Evolutionary conservation across 2,797 vertebrate genomes (phyloP), one percentile per base, ranked within the genome.

Genomic region (Pogoniulus pusillus): DNA sequence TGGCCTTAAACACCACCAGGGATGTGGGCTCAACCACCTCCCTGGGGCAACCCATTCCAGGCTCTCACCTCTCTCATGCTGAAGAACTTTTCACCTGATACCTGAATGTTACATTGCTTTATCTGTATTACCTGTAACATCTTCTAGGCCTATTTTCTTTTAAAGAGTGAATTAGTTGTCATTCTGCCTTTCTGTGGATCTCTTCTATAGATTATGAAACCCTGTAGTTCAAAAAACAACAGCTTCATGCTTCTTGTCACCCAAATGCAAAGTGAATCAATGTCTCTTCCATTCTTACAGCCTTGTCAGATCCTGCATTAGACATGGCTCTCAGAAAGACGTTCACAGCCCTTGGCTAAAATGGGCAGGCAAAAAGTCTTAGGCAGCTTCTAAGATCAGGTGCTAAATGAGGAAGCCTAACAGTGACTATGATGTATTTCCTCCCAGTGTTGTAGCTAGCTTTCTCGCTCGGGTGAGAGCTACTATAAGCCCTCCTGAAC

Each of bases 21-120:
- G n/a, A n/a, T n/a, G n/a, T n/a, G n/a, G n/a, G n/a, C n/a, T n/a
- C n/a, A n/a, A n/a, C n/a, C n/a, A n/a, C n/a, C n/a, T n/a, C n/a
- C n/a, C n/a, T n/a, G n/a, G n/a, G n/a, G n/a, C n/a, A n/a, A n/a
- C n/a, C n/a, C n/a, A n/a, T n/a, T n/a, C n/a, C n/a, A n/a, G n/a
- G n/a, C n/a, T n/a, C n/a, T n/a, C n/a, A n/a, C n/a, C n/a, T n/a
- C n/a, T n/a, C n/a, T n/a, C n/a, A n/a, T n/a, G n/a, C n/a, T n/a
- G n/a, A n/a, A n/a, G n/a, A n/a, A n/a, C n/a, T 58, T 68, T 77
- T 92, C 83, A 91, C 62, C 69, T 85, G 85, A 68, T 86, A 88
- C 27, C 43, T 66, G 78, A 89, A 70, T 59, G 85, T 35, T 73
- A 29, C 63, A 18, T 14, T 89, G 53, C 66, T 87, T 76, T 89